Evolutionary conservation across 2,797 vertebrate species (phyloP).

Genomic region (Chelidonichthys spinosus): DNA sequence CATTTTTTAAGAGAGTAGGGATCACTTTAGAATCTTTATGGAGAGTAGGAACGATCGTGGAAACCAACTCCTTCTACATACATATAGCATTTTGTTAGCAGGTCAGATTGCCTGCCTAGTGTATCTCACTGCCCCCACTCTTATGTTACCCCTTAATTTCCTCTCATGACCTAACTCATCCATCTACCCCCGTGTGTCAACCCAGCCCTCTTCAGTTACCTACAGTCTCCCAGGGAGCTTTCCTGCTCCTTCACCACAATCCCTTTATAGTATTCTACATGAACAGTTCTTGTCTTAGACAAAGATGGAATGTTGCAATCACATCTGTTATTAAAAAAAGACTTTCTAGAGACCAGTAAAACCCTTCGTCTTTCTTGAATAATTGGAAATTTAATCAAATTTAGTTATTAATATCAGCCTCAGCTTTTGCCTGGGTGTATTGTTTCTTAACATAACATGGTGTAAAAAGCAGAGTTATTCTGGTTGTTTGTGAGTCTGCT

Average conservation of each 20-base stretch:
- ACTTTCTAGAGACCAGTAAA: not conserved
- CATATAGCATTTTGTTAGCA: not conserved
- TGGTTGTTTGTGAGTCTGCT: too few species aligned
- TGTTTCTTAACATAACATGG: not conserved
- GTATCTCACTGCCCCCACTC: not conserved
- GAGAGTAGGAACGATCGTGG: not conserved
- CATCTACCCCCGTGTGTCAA: not conserved
- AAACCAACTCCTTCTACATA: not conserved
- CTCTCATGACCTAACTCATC: not conserved
- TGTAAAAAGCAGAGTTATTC: not conserved
- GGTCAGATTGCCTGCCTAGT: not conserved
- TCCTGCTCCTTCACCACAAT: not conserved
- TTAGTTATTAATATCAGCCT: not conserved
- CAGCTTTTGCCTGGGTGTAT: not conserved
- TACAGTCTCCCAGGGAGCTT: conserved; percentile 10
- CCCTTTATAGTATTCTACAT: not conserved
- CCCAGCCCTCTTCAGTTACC: not conserved
- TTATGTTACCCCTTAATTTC: not conserved
- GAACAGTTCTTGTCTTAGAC: not conserved
- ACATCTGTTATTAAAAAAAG: too few species aligned
- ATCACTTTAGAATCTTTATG: not conserved
- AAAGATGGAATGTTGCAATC: not conserved
- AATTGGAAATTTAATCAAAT: not conserved
- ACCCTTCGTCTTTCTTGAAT: not conserved
- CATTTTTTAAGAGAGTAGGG: not conserved